Conservation (phyloP, 2,888 invertebrate species). For the Mythimna albipuncta region DNA sequence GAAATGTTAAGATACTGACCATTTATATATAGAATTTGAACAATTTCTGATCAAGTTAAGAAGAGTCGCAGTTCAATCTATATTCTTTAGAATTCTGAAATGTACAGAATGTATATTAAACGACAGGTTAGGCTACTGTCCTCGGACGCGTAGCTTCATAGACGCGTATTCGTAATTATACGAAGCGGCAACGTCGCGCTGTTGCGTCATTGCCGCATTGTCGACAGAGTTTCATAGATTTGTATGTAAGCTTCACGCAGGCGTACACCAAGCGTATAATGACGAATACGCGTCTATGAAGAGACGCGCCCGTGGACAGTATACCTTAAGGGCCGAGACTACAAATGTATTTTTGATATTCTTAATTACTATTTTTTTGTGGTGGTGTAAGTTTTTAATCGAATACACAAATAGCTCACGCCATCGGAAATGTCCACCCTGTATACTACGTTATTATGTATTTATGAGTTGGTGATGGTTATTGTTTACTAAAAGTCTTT, state of each 20-base stretch:
- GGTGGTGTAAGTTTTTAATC: slow-evolving; percentile 15
- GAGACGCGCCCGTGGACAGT: too few relatives aligned
- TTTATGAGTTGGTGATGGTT: slow-evolving; percentile 35
- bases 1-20: slow-evolving; percentile 13
- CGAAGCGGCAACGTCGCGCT: too few relatives aligned
- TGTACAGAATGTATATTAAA: slow-evolving; percentile 24
- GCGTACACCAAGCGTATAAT: too few relatives aligned
- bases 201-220: too few relatives aligned
- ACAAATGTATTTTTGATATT: slow-evolving; percentile 11
- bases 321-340: not conserved
- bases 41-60: slow-evolving; percentile 4
- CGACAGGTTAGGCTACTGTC: not conserved
- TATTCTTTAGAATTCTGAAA: slow-evolving; percentile 8
- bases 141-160: too few relatives aligned
- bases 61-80: slow-evolving; percentile 8
- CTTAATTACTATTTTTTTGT: not conserved
- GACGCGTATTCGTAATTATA: too few relatives aligned
- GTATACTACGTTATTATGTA: slow-evolving; percentile 29
- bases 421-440: slow-evolving; percentile 26
- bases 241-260: too few relatives aligned
- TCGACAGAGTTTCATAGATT: too few relatives aligned
- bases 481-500: slow-evolving; percentile 52
- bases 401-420: slow-evolving; percentile 28
- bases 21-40: slow-evolving; percentile 13
- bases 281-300: too few relatives aligned